These are phyloP conservation scores for Hemibagrus guttatus DNA, from an alignment of 2,797 vertebrate species.

Conservation along the genomic window DNA sequence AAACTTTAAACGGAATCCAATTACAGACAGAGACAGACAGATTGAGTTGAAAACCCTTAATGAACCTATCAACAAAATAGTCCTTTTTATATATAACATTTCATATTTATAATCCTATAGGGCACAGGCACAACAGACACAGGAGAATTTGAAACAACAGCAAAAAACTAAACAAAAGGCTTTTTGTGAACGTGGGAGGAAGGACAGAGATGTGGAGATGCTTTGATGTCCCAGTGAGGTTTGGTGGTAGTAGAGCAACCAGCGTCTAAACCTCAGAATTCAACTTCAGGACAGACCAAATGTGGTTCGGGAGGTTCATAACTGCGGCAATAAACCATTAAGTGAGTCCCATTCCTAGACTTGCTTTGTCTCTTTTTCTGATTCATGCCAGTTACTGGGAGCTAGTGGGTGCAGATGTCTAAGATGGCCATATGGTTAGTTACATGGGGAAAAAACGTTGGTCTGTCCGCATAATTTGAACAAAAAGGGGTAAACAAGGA, in stretches of 20 bases:
- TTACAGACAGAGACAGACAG: background rate
- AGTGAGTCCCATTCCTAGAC: slow-evolving; percentile 34
- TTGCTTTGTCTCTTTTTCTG: slow-evolving; percentile 20
- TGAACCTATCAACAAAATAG: background rate
- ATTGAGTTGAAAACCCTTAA: background rate
- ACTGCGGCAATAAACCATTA: slow-evolving; percentile 42
- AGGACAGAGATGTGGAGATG: slow-evolving; percentile 38
- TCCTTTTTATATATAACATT: background rate
- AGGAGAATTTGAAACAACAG: background rate
- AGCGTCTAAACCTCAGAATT: slow-evolving; percentile 52
- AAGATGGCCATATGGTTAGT: slow-evolving; percentile 4
- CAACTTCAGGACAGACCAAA: slow-evolving; percentile 38
- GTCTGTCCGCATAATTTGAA: background rate
- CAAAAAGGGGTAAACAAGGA: background rate
- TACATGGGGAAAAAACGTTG: background rate
- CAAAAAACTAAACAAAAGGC: background rate
- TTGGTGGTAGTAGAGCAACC: slow-evolving; percentile 50
- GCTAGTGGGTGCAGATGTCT: background rate
- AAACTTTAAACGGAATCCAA: background rate
- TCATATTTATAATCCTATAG: background rate
- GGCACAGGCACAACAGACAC: background rate
- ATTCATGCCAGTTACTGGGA: slow-evolving; percentile 6
- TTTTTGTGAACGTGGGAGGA: slow-evolving; percentile 26
- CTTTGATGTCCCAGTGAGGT: slow-evolving; percentile 46
- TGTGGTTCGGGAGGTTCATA: slow-evolving; percentile 44